Percentiles rank a stretch among this genome's conserved stretches.
Conservation (phyloP, 2,113 vertebrate genomes). For the Phaethon lepturus region DNA sequence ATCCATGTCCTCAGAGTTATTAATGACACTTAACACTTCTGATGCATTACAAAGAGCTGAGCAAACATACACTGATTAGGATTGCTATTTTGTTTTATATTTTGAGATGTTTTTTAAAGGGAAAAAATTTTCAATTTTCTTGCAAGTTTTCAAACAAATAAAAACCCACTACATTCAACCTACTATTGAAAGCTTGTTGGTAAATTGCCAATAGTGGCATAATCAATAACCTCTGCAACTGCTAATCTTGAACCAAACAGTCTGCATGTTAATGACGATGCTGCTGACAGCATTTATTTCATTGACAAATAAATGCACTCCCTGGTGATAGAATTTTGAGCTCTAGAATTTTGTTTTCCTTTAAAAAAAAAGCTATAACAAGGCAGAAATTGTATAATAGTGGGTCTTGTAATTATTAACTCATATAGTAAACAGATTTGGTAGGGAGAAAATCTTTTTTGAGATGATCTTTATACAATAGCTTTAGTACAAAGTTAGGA, state of each 20-base stretch:
- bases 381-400: slow-evolving; percentile 49
- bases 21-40: background rate
- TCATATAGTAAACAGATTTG: slow-evolving; percentile 23
- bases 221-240: background rate
- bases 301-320: slow-evolving; percentile 12
- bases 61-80: background rate
- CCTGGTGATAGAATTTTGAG: slow-evolving; percentile 1
- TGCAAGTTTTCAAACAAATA: background rate
- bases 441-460: slow-evolving; percentile 40
- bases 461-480: slow-evolving; percentile 18
- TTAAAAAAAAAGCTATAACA: slow-evolving; percentile 2
- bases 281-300: background rate
- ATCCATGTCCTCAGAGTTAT: background rate
- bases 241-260: background rate
- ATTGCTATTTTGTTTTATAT: background rate
- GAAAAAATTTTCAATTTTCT: background rate
- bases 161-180: background rate
- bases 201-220: background rate
- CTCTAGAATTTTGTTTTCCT: slow-evolving; percentile 32
- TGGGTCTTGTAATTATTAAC: slow-evolving; percentile 48
- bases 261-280: background rate
- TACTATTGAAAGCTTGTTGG: background rate
- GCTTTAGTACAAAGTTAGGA: slow-evolving; percentile 48
- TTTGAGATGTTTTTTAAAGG: background rate
- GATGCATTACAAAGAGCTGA: background rate